A percentile compares a stretch with the other conserved stretches of the same genome.
Evolutionary conservation across 2,888 invertebrate genomes (phyloP).

Genomic region (Clunio marinus): DNA sequence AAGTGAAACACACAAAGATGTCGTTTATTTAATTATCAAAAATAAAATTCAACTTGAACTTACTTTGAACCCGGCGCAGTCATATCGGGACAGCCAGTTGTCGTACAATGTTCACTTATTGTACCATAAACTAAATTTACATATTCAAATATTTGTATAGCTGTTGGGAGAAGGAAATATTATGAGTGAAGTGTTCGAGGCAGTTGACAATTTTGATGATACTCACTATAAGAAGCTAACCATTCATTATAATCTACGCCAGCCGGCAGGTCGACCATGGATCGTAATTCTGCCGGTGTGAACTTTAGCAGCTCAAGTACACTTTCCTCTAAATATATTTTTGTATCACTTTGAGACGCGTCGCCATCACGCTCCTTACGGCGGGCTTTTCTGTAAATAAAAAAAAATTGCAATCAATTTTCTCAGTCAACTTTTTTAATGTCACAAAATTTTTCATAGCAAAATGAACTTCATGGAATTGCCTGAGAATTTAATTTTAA

Average conservation of each 20-base stretch:
- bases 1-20: not conserved
- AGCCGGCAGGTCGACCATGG: constrained; percentile 89
- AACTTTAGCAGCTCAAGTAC: constrained; percentile 89
- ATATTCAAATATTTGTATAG: constrained; percentile 97
- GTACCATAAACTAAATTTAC: constrained; percentile 98
- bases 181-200: not conserved
- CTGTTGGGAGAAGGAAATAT: constrained; percentile 56
- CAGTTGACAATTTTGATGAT: constrained; percentile 21
- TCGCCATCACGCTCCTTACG: constrained; percentile 91
- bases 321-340: constrained; percentile 92
- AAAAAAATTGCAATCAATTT: not conserved
- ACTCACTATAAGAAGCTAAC: constrained; percentile 96
- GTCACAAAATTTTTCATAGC: too few relatives aligned
- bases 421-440: too few relatives aligned
- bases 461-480: too few relatives aligned
- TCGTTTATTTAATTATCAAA: constrained; percentile 20
- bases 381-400: constrained; percentile 81
- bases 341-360: constrained; percentile 75
- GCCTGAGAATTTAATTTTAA: too few relatives aligned
- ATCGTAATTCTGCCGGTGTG: constrained; percentile 89
- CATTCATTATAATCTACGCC: constrained; percentile 98
- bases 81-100: constrained; percentile 94
- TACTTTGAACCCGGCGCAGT: constrained; percentile 91
- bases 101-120: constrained; percentile 97
- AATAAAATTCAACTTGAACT: constrained; percentile 43